A percentile compares a stretch with the other conserved stretches of the same genome.
phyloP scores from a whole-genome alignment of 2,888 invertebrate genomes.

The Baccha elongata region DNA sequence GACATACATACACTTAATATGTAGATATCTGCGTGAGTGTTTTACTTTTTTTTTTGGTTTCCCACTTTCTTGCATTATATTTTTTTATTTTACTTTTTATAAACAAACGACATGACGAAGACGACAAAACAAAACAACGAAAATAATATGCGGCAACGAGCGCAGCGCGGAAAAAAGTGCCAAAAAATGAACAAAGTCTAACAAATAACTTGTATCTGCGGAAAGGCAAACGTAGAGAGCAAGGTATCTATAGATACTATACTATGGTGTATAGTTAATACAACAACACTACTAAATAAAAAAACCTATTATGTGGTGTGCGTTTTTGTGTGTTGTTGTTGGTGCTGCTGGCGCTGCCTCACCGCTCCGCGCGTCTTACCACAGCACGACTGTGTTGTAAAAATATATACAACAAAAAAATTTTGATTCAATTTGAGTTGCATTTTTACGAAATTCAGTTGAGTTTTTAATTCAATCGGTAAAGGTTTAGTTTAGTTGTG shows the following conservation, averaged over 20 bases:
- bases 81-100: constrained; percentile 55
- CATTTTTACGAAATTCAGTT: constrained; percentile 82
- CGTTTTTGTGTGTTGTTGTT: constrained; percentile 67
- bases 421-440: constrained; percentile 81
- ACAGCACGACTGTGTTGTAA: constrained; percentile 59
- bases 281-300: constrained; percentile 66
- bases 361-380: constrained; percentile 5
- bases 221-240: constrained; percentile 60
- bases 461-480: constrained; percentile 83
- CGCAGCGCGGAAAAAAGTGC: constrained; percentile 64
- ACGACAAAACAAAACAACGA: constrained; percentile 47
- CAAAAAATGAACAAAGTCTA: constrained; percentile 73
- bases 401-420: constrained; percentile 74
- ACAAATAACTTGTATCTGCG: constrained; percentile 73
- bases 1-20: constrained; percentile 23
- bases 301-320: constrained; percentile 71
- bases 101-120: constrained; percentile 70
- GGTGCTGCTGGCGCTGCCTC: background rate
- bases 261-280: constrained; percentile 61
- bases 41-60: constrained; percentile 46
- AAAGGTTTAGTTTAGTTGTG: constrained; percentile 80
- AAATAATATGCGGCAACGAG: constrained; percentile 50
- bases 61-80: constrained; percentile 54
- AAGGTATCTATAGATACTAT: constrained; percentile 58
- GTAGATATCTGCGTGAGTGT: constrained; percentile 27